Evolutionary conservation across 2,888 invertebrate species (phyloP).

Genomic region (Xestia sexstrigata): DNA sequence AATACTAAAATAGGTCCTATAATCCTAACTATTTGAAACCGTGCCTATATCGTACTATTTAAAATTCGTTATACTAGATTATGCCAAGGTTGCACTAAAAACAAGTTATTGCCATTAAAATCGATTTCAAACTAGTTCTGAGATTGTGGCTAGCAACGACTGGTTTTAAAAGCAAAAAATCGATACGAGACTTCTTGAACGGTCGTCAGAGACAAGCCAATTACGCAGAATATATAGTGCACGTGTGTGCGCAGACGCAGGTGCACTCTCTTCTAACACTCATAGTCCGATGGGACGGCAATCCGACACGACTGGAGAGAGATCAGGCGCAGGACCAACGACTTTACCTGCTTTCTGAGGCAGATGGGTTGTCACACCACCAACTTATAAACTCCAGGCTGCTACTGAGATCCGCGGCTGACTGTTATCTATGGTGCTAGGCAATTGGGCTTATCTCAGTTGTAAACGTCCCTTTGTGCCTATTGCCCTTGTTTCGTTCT

Average conservation of each 20-base stretch:
- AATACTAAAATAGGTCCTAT: neutral
- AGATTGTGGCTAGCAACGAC: neutral
- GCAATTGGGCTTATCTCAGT: too few relatives aligned
- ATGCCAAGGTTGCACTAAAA: slow-evolving; percentile 11
- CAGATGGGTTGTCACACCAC: neutral
- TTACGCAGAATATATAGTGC: neutral
- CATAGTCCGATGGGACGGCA: neutral
- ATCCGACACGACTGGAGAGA: neutral
- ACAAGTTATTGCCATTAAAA: slow-evolving; percentile 16
- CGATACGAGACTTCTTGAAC: slow-evolving; percentile 6
- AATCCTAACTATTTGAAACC: neutral
- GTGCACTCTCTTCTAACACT: neutral
- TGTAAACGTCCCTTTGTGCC: too few relatives aligned
- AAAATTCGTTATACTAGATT: neutral
- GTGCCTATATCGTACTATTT: neutral
- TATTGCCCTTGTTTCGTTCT: too few relatives aligned
- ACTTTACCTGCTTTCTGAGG: too few relatives aligned
- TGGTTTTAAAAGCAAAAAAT: slow-evolving; percentile 20
- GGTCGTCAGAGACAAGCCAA: neutral
- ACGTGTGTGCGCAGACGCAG: too few relatives aligned
- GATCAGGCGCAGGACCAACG: neutral
- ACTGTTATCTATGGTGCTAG: too few relatives aligned
- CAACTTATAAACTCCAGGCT: neutral
- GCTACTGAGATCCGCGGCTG: neutral
- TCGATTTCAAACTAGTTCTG: slow-evolving; percentile 29